Evolutionary conservation across 2,797 vertebrate species (phyloP).

Genomic region (Halcyon badia): DNA sequence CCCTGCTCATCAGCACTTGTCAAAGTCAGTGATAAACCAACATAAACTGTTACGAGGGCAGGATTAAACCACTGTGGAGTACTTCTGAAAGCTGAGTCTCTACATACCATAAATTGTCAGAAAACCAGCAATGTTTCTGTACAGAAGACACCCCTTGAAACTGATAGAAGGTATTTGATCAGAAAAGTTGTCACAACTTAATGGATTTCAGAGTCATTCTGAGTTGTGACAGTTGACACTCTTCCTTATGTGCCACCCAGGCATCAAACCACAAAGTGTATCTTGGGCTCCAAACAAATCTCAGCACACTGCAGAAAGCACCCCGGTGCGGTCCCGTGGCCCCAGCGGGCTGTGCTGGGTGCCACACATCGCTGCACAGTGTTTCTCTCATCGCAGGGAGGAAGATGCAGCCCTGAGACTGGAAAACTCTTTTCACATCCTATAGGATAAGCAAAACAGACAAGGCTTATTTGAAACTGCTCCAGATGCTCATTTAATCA

Average conservation of each 20-base stretch:
- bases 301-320: not conserved
- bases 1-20: not conserved
- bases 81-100: not conserved
- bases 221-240: not conserved
- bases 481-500: not conserved
- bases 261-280: not conserved
- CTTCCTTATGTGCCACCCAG: not conserved
- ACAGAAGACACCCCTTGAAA: not conserved
- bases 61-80: not conserved
- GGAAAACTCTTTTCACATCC: not conserved
- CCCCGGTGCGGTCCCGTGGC: rapidly evolving
- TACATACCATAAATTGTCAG: not conserved
- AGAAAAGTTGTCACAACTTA: not conserved
- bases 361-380: not conserved
- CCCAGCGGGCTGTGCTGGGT: not conserved
- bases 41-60: rapidly evolving
- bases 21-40: not conserved
- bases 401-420: not conserved
- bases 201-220: not conserved
- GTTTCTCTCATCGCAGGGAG: not conserved
- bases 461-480: not conserved
- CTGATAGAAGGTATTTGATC: not conserved
- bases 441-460: not conserved
- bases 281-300: not conserved
- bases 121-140: not conserved